phyloP scores from a whole-genome alignment of 2,797 vertebrate species.

The Sternarchorhynchus goeldii region DNA sequence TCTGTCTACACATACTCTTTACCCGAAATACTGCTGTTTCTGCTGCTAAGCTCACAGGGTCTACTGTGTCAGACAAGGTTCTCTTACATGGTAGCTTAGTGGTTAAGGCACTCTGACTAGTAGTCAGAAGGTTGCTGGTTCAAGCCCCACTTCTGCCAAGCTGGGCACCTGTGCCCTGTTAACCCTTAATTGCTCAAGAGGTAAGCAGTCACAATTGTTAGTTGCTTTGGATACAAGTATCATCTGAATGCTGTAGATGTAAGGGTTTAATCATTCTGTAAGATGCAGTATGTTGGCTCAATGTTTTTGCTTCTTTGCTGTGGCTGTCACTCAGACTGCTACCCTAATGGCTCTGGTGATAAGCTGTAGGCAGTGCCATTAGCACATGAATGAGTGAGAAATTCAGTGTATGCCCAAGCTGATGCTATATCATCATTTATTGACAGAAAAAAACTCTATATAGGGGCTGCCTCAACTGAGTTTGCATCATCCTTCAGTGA shows the following conservation, averaged over 20 bases:
- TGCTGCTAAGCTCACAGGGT: slow-evolving; percentile 55
- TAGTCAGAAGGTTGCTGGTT: too few species aligned
- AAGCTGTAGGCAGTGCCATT: not conserved
- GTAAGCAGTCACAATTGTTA: too few species aligned
- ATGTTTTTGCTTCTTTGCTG: not conserved
- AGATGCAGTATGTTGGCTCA: not conserved
- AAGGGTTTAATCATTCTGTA: not conserved
- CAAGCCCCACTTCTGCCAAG: too few species aligned
- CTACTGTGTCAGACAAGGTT: slow-evolving; percentile 15
- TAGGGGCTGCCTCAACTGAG: not conserved
- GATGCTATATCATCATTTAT: slow-evolving; percentile 13
- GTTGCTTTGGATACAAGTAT: too few species aligned
- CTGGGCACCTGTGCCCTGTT: too few species aligned
- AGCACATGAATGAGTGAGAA: slow-evolving; percentile 2
- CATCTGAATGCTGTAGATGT: too few species aligned
- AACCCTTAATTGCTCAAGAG: too few species aligned
- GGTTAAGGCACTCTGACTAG: too few species aligned
- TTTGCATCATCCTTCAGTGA: not conserved
- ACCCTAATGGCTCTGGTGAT: not conserved
- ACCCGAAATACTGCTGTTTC: slow-evolving; percentile 64
- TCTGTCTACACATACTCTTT: slow-evolving; percentile 30
- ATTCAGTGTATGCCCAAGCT: not conserved
- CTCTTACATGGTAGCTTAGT: too few species aligned
- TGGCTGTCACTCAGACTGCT: not conserved
- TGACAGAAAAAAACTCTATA: not conserved